These are phyloP conservation scores for Triops cancriformis DNA, from an alignment of 1,140 invertebrate species.

Conservation along the genomic window DNA sequence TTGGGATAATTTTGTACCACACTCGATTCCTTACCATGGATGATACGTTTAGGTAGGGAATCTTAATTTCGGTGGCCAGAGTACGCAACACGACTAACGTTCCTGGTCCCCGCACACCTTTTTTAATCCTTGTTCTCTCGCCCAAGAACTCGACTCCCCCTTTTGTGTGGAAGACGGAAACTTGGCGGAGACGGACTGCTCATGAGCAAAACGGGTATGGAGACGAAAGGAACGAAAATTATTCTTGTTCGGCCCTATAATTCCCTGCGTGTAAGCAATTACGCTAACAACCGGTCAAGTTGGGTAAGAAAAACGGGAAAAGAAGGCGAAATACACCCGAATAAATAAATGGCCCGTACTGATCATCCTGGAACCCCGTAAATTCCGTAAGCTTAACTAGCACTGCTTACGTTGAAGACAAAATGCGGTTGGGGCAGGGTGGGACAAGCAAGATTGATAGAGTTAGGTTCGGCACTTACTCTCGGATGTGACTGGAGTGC, in stretches of 20 bases:
- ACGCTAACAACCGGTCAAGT: not conserved
- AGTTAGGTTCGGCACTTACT: not conserved
- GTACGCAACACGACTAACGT: not conserved
- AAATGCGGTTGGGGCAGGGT: not conserved
- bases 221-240: not conserved
- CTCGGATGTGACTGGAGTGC: not conserved
- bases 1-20: too few species aligned
- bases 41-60: too few species aligned
- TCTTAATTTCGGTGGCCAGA: not conserved
- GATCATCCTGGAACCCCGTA: not conserved
- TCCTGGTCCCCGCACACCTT: not conserved
- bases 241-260: not conserved
- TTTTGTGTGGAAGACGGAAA: not conserved
- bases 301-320: not conserved
- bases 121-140: not conserved
- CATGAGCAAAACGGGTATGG: not conserved
- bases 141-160: not conserved
- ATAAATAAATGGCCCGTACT: too few species aligned
- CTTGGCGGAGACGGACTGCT: not conserved
- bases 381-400: not conserved
- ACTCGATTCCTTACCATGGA: too few species aligned
- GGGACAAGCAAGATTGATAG: not conserved
- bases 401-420: not conserved
- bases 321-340: not conserved
- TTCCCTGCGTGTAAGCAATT: not conserved